phyloP scores from a whole-genome alignment of 2,888 invertebrate species.

The Eutolmus rufibarbis region DNA sequence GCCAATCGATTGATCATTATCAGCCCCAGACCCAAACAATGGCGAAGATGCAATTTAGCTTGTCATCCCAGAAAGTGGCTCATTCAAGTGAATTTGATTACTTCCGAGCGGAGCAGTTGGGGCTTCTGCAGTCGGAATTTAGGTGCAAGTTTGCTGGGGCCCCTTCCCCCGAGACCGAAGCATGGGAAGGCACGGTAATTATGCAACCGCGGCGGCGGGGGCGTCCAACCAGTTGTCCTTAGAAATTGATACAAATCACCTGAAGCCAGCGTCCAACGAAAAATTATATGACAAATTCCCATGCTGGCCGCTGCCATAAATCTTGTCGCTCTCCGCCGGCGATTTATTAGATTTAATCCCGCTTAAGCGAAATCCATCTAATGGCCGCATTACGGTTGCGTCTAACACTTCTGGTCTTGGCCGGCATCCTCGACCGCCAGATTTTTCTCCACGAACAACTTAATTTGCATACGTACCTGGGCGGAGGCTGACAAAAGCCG shows the following conservation, averaged over 20 bases:
- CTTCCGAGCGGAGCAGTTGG: conserved; percentile 8
- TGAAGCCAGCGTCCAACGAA: background rate
- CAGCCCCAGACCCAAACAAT: conserved; percentile 6
- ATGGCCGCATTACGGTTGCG: background rate
- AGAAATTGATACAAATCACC: background rate
- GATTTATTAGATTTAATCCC: background rate
- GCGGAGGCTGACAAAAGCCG: background rate
- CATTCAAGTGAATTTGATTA: conserved; percentile 28
- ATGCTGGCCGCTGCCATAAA: background rate
- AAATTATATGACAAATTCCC: conserved; percentile 13
- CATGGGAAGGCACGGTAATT: background rate
- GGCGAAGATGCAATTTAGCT: conserved; percentile 31
- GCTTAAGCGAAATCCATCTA: background rate
- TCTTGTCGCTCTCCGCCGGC: background rate
- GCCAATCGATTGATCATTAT: conserved; percentile 34
- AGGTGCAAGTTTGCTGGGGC: background rate
- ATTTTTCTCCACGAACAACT: conserved; percentile 14
- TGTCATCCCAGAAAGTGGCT: conserved; percentile 15
- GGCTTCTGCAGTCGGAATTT: background rate
- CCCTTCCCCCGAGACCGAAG: no score
- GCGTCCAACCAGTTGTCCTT: background rate
- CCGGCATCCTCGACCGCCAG: background rate
- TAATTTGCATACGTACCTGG: conserved; percentile 22
- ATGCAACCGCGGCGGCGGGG: background rate
- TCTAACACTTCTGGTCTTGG: conserved; percentile 27